Evolutionary conservation across 2,888 invertebrate species (phyloP), one percentile per base, ranked within the genome.

Genomic region (Acrocyrtus sp.): DNA sequence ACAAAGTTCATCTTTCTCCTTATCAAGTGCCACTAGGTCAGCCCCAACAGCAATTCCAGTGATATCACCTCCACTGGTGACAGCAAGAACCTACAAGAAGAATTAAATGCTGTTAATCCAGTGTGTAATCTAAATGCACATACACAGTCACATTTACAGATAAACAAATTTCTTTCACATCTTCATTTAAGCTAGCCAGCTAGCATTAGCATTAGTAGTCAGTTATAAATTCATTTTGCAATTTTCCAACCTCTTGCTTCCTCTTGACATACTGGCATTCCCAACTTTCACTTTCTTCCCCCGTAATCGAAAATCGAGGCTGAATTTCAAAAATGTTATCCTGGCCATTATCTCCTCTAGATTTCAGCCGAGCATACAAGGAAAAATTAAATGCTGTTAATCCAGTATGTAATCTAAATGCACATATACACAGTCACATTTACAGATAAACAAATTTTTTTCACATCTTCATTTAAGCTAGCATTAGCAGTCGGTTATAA

Each of bases 301-400:
- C 39, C 6, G 56, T 12, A 1, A 72, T 58, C 15, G 39, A 62
- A 29, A 72, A 68, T 19, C 61, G 54, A 4, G 75, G 75, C 6
- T 72, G 19, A 6, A 75, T 75, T 54, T 75, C 75, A 57, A 75
- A 75, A n/a, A 75, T 66, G 26, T 66, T 67, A 48, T 75, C 58
- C 19, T 43, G 56, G 0, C 58, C 62, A 8, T 24, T 50, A 24
- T 62, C 41, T 15, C 74, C 53, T 24, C 72, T 51, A 6, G 53
- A 57, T 21, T 68, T 51, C n/a, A 72, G n/a, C 39, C 43, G 41
- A n/a, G 57, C 56, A n/a, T n/a, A n/a, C n/a, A n/a, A n/a, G n/a
- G n/a, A n/a, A n/a, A n/a, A n/a, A n/a, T n/a, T n/a, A n/a, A n/a
- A n/a, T n/a, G n/a, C n/a, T n/a, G n/a, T n/a, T n/a, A n/a, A n/a